Percentiles rank a stretch among this genome's conserved stretches.
Evolutionary conservation across 2,888 invertebrate species (phyloP).

Genomic region (Nebria brevicollis): DNA sequence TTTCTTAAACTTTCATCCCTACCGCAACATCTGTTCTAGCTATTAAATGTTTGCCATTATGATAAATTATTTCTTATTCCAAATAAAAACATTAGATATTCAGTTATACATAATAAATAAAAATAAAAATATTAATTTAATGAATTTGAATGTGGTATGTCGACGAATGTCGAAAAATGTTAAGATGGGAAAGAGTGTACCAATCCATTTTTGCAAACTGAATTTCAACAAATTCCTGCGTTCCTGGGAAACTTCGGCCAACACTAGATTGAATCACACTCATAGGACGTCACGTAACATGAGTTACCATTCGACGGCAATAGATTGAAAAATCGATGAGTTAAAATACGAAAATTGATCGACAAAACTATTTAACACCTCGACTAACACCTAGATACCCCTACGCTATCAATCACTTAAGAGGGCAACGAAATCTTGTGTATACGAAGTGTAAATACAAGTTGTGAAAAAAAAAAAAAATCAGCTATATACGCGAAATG

Average conservation of each 20-base stretch:
- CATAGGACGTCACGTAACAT: not conserved
- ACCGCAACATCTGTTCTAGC: conserved; percentile 32
- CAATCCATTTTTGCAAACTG: too few relatives aligned
- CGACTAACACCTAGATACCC: not conserved
- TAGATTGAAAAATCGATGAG: conserved; percentile 36
- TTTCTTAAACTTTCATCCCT: conserved; percentile 33
- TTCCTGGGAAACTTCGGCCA: too few relatives aligned
- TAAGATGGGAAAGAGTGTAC: too few relatives aligned
- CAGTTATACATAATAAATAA: too few relatives aligned
- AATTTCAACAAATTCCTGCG: too few relatives aligned
- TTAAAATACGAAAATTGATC: conserved; percentile 35
- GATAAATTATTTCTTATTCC: conserved; percentile 43
- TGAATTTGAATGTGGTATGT: too few relatives aligned
- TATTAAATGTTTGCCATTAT: conserved; percentile 38
- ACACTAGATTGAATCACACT: conserved; percentile 23
- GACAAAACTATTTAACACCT: conserved; percentile 34
- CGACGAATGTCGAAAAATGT: too few relatives aligned
- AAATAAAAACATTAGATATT: not conserved
- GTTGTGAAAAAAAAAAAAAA: conserved; percentile 17
- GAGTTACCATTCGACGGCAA: not conserved
- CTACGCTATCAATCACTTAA: conserved; percentile 38
- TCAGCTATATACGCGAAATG: conserved; percentile 15
- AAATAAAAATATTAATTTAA: too few relatives aligned
- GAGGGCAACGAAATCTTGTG: conserved; percentile 23
- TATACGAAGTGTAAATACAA: conserved; percentile 10